Conservation (phyloP, 2,113 vertebrate genomes). For the Cyprinus carpio region DNA sequence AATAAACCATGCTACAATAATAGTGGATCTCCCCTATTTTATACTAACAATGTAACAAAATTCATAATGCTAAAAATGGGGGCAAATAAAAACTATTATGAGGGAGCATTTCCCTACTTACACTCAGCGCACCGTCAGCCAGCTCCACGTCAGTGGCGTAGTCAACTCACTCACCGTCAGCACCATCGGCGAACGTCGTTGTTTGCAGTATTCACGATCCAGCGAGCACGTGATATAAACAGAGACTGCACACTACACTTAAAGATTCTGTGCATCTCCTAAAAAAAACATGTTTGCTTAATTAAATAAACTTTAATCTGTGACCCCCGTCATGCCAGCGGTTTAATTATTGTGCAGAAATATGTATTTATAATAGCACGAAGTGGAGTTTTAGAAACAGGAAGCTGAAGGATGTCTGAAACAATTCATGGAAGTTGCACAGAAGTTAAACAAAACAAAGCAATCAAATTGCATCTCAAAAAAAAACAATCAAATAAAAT, state of each 20-base stretch:
- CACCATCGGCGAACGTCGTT: not conserved
- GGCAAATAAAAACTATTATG: too few relatives aligned
- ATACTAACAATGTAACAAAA: too few relatives aligned
- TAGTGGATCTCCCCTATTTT: too few relatives aligned
- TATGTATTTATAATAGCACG: not conserved
- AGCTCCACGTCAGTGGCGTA: too few relatives aligned
- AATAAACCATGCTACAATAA: too few relatives aligned
- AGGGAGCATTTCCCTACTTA: too few relatives aligned
- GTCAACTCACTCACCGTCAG: too few relatives aligned
- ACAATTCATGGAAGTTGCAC: not conserved
- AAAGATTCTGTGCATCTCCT: constrained; percentile 31
- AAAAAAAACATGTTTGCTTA: not conserved
- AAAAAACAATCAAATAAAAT: too few relatives aligned
- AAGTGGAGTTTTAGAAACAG: not conserved
- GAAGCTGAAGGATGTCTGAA: not conserved
- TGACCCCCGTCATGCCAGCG: not conserved
- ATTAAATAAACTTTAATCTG: not conserved
- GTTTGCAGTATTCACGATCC: not conserved
- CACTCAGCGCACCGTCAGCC: too few relatives aligned
- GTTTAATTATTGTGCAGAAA: not conserved
- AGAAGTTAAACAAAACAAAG: too few relatives aligned
- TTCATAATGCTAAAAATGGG: too few relatives aligned
- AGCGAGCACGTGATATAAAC: not conserved
- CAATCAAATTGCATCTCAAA: too few relatives aligned
- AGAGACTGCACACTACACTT: not conserved